Conservation (phyloP, 2,888 invertebrate genomes). For the Merodon equestris region DNA sequence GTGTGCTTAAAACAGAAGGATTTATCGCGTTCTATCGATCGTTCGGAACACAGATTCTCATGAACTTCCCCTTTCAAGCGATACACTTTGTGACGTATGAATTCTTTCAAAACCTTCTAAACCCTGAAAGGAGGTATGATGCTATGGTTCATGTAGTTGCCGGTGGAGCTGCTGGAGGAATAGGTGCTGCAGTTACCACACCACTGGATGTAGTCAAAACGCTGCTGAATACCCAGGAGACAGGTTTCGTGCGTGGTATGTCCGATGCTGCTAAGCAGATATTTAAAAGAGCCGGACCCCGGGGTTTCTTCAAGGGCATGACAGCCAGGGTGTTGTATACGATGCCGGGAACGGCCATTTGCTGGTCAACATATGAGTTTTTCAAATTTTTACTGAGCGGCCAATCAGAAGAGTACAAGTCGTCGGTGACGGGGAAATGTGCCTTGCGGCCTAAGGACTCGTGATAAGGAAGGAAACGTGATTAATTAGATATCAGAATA, state of each 20-base stretch:
- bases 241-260: conserved; percentile 86
- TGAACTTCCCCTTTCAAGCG: conserved; percentile 99
- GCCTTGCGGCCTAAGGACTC: no score
- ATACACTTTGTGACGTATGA: conserved; percentile 96
- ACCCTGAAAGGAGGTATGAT: conserved; percentile 89
- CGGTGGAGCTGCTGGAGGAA: conserved; percentile 92
- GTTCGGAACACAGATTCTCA: conserved; percentile 94
- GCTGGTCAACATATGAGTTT: conserved; percentile 99
- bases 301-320: conserved; percentile 92
- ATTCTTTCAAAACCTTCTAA: conserved; percentile 84
- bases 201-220: conserved; percentile 99
- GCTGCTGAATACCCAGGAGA: conserved; percentile 93
- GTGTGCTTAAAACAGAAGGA: conserved; percentile 90
- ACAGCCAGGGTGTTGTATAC: conserved; percentile 95
- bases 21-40: conserved; percentile 93
- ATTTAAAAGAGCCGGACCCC: conserved; percentile 85
- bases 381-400: conserved; percentile 87
- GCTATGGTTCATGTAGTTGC: conserved; percentile 93
- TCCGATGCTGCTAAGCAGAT: conserved; percentile 84
- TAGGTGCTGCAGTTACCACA: conserved; percentile 95
- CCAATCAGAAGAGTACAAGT: conserved; percentile 70
- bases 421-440: conserved; percentile 1
- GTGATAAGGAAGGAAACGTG: no score
- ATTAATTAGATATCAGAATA: no score
- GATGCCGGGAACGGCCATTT: conserved; percentile 98